Percentiles rank a stretch among this genome's conserved stretches.
Evolutionary conservation across 1,140 invertebrate genomes (phyloP).

Genomic region (Gerris buenoi): DNA sequence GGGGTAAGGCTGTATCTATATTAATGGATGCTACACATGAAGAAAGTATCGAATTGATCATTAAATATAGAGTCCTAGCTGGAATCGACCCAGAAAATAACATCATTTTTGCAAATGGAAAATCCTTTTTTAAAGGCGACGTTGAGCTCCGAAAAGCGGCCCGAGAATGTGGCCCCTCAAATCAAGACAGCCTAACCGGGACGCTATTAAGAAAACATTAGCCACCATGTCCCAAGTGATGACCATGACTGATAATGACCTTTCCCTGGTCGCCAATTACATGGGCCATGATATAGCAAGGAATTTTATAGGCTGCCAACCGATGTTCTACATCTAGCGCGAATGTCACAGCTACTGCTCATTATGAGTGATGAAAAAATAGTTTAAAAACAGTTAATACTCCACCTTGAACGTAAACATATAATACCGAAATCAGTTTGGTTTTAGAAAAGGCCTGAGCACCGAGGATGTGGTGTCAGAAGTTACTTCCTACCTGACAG

Average conservation of each 20-base stretch:
- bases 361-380: not conserved
- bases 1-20: not conserved
- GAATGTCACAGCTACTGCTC: not conserved
- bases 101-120: not conserved
- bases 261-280: not conserved
- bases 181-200: not conserved
- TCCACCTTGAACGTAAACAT: no score
- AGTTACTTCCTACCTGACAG: no score
- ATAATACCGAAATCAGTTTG: no score
- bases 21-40: not conserved
- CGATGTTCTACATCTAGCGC: not conserved
- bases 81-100: not conserved
- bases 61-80: not conserved
- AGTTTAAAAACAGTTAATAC: no score
- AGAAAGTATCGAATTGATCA: not conserved
- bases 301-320: not conserved
- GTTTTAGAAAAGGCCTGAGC: no score
- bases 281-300: not conserved
- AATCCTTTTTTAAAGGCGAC: not conserved
- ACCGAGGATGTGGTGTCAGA: no score
- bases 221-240: not conserved
- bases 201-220: not conserved
- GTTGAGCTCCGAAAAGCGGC: not conserved
- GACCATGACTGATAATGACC: not conserved
- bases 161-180: not conserved